These are phyloP conservation scores for Vidua chalybeata DNA, from an alignment of 2,113 vertebrate species.

Conservation along the genomic window DNA sequence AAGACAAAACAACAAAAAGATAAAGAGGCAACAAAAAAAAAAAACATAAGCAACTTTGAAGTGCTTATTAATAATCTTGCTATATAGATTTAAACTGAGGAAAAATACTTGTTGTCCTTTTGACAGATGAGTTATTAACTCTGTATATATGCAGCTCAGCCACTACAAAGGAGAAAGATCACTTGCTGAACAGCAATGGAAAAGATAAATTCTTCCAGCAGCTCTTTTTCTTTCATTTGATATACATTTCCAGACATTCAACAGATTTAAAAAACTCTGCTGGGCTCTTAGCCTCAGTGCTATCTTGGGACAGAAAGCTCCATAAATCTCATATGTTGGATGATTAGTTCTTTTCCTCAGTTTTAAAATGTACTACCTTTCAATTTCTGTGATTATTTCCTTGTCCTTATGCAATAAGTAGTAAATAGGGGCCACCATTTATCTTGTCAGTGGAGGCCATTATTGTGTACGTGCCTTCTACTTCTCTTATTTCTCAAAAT, in stretches of 20 bases:
- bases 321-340: background rate
- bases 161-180: background rate
- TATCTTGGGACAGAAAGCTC: background rate
- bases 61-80: background rate
- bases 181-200: background rate
- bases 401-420: background rate
- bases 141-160: background rate
- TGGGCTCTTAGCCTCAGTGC: background rate
- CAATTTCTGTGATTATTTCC: conserved; percentile 29
- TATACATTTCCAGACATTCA: background rate
- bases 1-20: background rate
- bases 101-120: background rate
- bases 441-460: conserved; percentile 10
- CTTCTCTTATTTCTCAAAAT: background rate
- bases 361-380: conserved; percentile 14
- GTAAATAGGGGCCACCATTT: conserved; percentile 10
- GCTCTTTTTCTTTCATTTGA: background rate
- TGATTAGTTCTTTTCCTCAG: background rate
- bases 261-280: background rate
- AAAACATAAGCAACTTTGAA: background rate
- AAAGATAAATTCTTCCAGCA: background rate
- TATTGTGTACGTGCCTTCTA: background rate
- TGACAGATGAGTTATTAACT: background rate
- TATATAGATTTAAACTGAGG: background rate
- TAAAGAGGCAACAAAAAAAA: background rate